Evolutionary conservation across 1,140 invertebrate genomes (phyloP).

Genomic region (Drosophila punjabiensis): DNA sequence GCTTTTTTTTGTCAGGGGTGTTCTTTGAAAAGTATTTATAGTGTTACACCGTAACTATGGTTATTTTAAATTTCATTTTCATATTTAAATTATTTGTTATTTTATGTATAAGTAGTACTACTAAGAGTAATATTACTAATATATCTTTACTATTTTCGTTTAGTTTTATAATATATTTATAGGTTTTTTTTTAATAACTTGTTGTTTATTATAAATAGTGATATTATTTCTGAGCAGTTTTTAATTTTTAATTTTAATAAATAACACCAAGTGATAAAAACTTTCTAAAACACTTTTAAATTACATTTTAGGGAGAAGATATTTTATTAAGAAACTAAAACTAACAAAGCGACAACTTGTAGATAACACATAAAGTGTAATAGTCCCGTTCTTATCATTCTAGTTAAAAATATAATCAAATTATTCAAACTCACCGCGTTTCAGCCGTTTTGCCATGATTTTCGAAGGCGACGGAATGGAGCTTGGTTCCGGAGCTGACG

Average conservation of each 20-base stretch:
- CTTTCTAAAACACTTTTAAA: not conserved
- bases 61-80: too few species aligned
- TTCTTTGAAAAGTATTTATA: conserved; percentile 4
- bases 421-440: conserved; percentile 63
- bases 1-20: conserved; percentile 43
- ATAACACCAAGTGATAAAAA: too few species aligned
- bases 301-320: not conserved
- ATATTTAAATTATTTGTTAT: too few species aligned
- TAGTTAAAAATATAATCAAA: not conserved
- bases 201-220: too few species aligned
- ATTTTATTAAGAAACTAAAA: not conserved
- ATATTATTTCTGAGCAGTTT: not conserved
- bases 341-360: not conserved
- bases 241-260: too few species aligned
- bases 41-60: not conserved
- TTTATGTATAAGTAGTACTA: too few species aligned
- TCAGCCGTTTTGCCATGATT: conserved; percentile 54
- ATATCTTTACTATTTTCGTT: too few species aligned
- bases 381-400: not conserved
- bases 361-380: not conserved
- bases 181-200: too few species aligned
- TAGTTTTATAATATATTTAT: too few species aligned
- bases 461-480: conserved; percentile 38
- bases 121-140: too few species aligned
- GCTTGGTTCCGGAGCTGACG: conserved; percentile 10